Base-by-base conservation (phyloP, 2,113 vertebrate species). In the Morone chrysops region DNA sequence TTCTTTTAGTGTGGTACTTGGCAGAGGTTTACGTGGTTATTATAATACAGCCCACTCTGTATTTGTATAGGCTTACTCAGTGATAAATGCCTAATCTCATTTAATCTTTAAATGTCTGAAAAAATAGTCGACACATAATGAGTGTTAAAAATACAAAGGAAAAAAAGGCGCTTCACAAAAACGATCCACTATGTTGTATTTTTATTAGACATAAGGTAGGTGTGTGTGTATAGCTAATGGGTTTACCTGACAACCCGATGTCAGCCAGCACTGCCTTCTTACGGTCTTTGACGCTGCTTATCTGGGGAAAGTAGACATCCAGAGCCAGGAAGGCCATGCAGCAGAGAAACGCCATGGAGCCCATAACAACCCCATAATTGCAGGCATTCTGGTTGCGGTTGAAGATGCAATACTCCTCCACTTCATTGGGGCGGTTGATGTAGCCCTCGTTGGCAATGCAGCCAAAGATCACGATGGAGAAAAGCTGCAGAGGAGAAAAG, bases 371-470 rank as follows among this genome's bases (percentile, higher is more conserved):
- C 1, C 97, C 98, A 1, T 99, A 99, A 92, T 96, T 97, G 81
- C 98, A 99, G 92, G 98, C 98, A 4, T 95, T 97, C 92, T 93
- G 95, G 93, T 99, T 99, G 79, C 95, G 95, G 94, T 99, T 99
- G 95, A 98, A 99, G 94, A 99, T 97, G 93, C 98, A 99, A 92
- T 94, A 96, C 91, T 98, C 96, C 80, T 97, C 91, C 0, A 89
- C 56, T 65, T 97, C 96, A 0, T 85, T 77, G 9, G 82, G 48
- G 10, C 88, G 93, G 92, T 99, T 99, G 84, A 97, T 91, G 57
- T 99, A 99, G 79, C 98, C 98, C 91, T 99, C 98, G 12, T 99
- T 99, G 90, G 98, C 96, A 8, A 99, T 99, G 91, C 96, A 97
- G 87, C 97, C 97, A 0, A 99, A 99, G 75, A 99, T 97, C 88